These are phyloP conservation scores for Sprattus sprattus DNA, from an alignment of 2,113 vertebrate species.

Conservation along the genomic window DNA sequence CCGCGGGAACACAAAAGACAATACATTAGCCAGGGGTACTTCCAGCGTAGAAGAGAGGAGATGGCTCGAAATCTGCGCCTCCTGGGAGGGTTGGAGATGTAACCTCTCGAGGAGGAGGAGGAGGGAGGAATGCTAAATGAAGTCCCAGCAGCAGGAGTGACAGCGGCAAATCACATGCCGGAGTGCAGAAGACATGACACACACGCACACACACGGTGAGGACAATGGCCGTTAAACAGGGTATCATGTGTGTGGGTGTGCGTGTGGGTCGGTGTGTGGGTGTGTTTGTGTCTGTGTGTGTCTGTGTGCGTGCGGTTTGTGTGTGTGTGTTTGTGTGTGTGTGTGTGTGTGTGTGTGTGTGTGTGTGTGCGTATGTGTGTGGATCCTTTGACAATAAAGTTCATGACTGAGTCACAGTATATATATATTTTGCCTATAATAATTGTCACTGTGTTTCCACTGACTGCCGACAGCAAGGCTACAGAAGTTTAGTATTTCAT, in stretches of 20 bases:
- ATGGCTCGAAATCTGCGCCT: background rate
- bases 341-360: background rate
- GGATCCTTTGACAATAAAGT: background rate
- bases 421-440: background rate
- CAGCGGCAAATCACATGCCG: background rate
- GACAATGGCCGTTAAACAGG: background rate
- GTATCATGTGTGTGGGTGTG: background rate
- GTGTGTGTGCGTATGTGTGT: background rate
- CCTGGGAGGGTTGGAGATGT: background rate
- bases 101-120: background rate
- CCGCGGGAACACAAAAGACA: background rate
- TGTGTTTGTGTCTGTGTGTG: too few relatives aligned
- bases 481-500: background rate
- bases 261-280: background rate
- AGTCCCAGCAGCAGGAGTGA: background rate
- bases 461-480: background rate
- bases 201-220: background rate
- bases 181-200: background rate
- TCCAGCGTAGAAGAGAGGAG: background rate
- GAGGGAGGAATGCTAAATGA: background rate
- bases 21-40: background rate
- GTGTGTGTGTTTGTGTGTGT: too few relatives aligned
- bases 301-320: background rate
- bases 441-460: background rate
- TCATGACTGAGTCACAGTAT: background rate